These are phyloP conservation scores for Xiphorhynchus elegans DNA, from an alignment of 2,113 vertebrate genomes.

Conservation along the genomic window DNA sequence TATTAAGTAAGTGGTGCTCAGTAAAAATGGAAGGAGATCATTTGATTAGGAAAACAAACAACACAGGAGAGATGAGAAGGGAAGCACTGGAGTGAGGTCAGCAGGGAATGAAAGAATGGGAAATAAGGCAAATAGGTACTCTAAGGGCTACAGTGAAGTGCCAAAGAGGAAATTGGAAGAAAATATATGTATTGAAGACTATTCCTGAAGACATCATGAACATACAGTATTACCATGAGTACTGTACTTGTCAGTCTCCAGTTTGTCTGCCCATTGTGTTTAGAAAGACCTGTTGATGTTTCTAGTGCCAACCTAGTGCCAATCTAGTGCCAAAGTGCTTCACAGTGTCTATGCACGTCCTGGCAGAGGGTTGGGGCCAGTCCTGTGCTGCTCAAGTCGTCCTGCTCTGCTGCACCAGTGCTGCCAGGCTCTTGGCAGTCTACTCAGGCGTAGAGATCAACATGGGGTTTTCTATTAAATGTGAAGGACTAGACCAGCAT, in stretches of 20 bases:
- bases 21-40: neutral
- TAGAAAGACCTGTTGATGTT: neutral
- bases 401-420: neutral
- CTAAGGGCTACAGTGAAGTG: neutral
- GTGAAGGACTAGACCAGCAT: neutral
- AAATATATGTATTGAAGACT: neutral
- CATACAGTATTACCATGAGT: neutral
- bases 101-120: neutral
- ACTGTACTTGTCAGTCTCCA: neutral
- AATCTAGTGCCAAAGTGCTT: neutral
- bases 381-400: neutral
- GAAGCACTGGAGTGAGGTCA: neutral
- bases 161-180: neutral
- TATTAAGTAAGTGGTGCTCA: neutral
- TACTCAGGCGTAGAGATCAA: neutral
- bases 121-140: neutral
- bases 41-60: slow-evolving; percentile 13
- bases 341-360: fast-evolving
- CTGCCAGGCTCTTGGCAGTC: neutral
- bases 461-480: neutral
- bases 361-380: too few relatives aligned
- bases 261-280: neutral
- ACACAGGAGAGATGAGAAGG: neutral
- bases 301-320: neutral
- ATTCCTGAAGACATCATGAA: neutral